phyloP scores from a whole-genome alignment of 2,113 vertebrate species.

The Shinisaurus crocodilurus region DNA sequence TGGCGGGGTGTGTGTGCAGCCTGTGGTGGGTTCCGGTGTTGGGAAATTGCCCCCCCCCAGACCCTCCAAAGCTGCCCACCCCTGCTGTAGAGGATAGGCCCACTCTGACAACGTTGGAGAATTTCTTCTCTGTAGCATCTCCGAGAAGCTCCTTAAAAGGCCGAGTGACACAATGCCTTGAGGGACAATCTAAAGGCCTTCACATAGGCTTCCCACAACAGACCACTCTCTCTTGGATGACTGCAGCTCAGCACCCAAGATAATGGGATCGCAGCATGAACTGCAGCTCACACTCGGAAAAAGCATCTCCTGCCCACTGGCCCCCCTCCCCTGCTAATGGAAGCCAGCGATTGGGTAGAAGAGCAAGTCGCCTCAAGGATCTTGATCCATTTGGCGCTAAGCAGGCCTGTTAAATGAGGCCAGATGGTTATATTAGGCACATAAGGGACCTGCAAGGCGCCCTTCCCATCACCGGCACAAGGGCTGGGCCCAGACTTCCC shows the following conservation, averaged over 20 bases:
- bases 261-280: neutral
- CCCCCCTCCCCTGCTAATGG: neutral
- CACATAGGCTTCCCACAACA: neutral
- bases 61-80: too few relatives aligned
- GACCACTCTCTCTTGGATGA: neutral
- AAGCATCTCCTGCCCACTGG: fast-evolving
- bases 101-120: neutral
- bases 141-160: neutral
- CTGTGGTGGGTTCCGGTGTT: too few relatives aligned
- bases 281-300: fast-evolving
- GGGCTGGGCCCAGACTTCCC: constrained; percentile 39
- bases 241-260: neutral
- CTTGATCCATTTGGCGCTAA: fast-evolving
- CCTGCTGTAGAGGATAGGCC: neutral
- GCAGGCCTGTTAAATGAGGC: constrained; percentile 9
- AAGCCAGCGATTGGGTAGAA: neutral
- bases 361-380: fast-evolving
- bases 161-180: neutral
- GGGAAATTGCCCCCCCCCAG: too few relatives aligned
- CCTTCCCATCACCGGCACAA: constrained; percentile 1
- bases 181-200: neutral
- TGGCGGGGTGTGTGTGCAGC: too few relatives aligned
- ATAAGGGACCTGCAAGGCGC: constrained; percentile 10
- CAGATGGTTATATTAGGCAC: constrained; percentile 61
- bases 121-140: neutral